Evolutionary conservation across 2,113 vertebrate species (phyloP).

Genomic region (Otocyon megalotis): DNA sequence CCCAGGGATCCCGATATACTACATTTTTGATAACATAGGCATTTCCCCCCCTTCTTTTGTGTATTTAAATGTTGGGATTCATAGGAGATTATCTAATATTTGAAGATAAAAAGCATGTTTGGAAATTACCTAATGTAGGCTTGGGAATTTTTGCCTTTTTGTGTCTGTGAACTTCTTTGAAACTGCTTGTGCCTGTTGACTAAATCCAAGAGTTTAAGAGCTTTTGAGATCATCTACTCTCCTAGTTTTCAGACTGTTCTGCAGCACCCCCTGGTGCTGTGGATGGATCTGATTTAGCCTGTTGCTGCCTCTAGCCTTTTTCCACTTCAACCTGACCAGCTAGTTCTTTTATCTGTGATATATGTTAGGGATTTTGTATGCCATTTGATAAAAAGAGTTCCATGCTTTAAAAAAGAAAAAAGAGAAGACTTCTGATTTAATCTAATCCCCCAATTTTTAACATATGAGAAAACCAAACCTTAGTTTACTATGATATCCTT

Average conservation of each 20-base stretch:
- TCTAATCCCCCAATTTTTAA: constrained; percentile 39
- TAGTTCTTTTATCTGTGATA: constrained; percentile 4
- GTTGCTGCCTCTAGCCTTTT: neutral
- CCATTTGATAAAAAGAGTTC: constrained; percentile 35
- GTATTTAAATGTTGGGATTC: constrained; percentile 20
- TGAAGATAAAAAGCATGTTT: neutral
- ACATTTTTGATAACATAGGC: no score
- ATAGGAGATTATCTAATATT: constrained; percentile 60
- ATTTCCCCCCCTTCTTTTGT: neutral
- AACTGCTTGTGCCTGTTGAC: constrained; percentile 5
- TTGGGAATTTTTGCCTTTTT: constrained; percentile 39
- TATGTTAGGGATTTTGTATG: neutral
- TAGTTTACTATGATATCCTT: constrained; percentile 27
- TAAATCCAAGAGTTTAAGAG: neutral
- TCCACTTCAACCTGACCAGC: neutral
- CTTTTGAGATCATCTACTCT: neutral
- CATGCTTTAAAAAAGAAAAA: constrained; percentile 3
- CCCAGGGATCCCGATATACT: no score
- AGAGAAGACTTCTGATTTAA: neutral
- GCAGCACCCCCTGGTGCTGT: neutral
- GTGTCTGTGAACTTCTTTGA: constrained; percentile 3
- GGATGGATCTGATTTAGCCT: neutral
- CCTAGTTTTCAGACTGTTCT: neutral
- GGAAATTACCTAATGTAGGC: neutral
- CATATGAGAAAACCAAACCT: neutral